Base-by-base conservation (phyloP, 2,113 vertebrate genomes). In the Puffinus mauretanicus region DNA sequence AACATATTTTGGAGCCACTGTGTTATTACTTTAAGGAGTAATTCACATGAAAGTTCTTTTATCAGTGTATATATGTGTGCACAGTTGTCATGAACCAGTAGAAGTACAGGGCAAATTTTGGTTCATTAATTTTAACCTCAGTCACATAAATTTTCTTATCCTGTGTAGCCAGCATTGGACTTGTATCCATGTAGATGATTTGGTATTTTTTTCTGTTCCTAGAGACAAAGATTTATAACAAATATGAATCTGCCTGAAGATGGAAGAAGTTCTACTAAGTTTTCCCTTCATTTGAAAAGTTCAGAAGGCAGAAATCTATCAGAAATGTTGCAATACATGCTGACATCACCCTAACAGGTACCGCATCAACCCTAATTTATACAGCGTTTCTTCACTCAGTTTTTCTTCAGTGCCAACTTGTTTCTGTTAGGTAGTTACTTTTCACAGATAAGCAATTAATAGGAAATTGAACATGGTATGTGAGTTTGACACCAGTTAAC, bases 351-450 rank as follows among this genome's bases (percentile, higher is more conserved):
- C 57, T 93, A 85, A 79, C 67, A 96, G 84, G 32, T 96, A 89
- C 84, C 18, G 4, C 80, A 86, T 85, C 40, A 70, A 51, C 16
- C 42, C n/a, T 92, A 96, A 97, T 97, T 96, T 94, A 97, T 94
- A 86, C 92, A 82, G 95, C 0, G 9, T 96, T 95, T 97, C 51
- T 66, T 98, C 91, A 77, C 42, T 55, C 3, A 4, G 11, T 38
- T 84, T 77, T 81, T 67, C 70, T 82, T 54, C 90, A 89, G 44
- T 42, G 70, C 17, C 79, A 75, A 24, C 72, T 46, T 88, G 58
- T 64, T 94, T 90, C 70, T 94, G 70, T 60, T 90, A 88, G 60
- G 62, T 71, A 69, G 32, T 77, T 79, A 82, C 73, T 72, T 94
- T 89, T 44, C 61, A 91, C 49, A 70, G 61, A 36, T 52, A 94